Base-by-base conservation (phyloP, 2,113 vertebrate genomes). In the Paralichthys olivaceus region DNA sequence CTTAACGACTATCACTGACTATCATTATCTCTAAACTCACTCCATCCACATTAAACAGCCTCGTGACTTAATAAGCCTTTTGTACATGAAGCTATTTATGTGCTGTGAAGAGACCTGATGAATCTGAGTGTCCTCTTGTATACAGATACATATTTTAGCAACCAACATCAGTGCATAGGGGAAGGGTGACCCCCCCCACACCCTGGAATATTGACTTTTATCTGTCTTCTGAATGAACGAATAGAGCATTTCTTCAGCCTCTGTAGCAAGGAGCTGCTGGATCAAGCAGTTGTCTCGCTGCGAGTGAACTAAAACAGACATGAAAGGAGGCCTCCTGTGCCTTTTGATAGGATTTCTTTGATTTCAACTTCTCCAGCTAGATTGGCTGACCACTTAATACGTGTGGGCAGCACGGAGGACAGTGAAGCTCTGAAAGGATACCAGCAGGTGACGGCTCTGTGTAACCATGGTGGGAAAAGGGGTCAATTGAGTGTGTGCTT, bases 261-360 rank as follows among this genome's bases (percentile, higher is more conserved):
- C 26, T 47, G n/a, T 32, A 47, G 2, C 5, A 34, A 69, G 40
- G 22, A 74, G 51, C 72, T 51, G 62, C 56, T 71, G 34, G 57
- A 69, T 80, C 56, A 70, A 77, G 55, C 64, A 45, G 65, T 17
- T 34, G 61, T 70, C 58, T 61, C 43, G 17, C 70, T 61, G 55
- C 0, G 0, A 65, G 47, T 64, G 29, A 75, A 71, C 59, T 51
- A 20, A 63, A 66, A 69, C 57, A 58, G 32, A 69, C 37, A 65
- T 74, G 51, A 70, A 68, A 83, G 32, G 37, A 53, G 34, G 22
- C 68, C 45, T 32, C 20, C 45, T 55, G 69, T 62, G 56, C 49
- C 23, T 63, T 77, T 53, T 60, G 62, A 78, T 58, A 43, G n/a
- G 9, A 63, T 63, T 45, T 68, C n/a, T 72, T 81, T 84, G 61